Percentiles rank a stretch among this genome's conserved stretches.
Evolutionary conservation across 2,113 vertebrate species (phyloP).

Genomic region (Stictonetta naevosa): DNA sequence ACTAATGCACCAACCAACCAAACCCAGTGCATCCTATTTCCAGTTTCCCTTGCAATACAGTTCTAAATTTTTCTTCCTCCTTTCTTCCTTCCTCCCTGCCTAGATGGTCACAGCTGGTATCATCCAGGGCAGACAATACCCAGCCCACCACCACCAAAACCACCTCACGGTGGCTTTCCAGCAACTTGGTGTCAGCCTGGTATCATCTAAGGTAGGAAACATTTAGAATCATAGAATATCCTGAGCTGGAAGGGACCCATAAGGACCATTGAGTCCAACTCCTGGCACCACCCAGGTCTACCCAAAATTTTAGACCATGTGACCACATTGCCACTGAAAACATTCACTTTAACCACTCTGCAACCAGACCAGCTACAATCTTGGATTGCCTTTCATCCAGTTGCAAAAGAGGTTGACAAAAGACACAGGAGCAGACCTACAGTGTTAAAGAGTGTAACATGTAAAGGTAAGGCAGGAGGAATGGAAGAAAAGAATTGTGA

Average conservation of each 20-base stretch:
- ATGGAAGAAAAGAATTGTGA: neutral
- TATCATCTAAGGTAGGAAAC: rapidly evolving
- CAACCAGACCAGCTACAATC: neutral
- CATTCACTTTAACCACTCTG: neutral
- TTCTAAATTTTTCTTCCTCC: neutral
- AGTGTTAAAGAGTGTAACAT: rapidly evolving
- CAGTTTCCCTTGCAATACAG: neutral
- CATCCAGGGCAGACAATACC: neutral
- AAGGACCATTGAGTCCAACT: no score
- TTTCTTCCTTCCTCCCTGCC: neutral
- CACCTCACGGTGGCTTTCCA: neutral
- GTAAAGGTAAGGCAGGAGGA: neutral
- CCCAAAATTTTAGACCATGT: no score
- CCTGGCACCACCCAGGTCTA: no score
- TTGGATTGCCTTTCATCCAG: neutral
- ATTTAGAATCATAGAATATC: no score
- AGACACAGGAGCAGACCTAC: neutral
- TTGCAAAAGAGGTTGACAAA: neutral
- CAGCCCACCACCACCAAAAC: neutral
- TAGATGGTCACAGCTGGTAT: neutral
- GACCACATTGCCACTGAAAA: no score
- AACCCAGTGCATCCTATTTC: neutral
- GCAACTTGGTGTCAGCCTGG: neutral
- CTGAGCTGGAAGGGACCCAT: no score
- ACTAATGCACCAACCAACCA: neutral